phyloP scores from a whole-genome alignment of 2,113 vertebrate species.

The Oriolus oriolus region DNA sequence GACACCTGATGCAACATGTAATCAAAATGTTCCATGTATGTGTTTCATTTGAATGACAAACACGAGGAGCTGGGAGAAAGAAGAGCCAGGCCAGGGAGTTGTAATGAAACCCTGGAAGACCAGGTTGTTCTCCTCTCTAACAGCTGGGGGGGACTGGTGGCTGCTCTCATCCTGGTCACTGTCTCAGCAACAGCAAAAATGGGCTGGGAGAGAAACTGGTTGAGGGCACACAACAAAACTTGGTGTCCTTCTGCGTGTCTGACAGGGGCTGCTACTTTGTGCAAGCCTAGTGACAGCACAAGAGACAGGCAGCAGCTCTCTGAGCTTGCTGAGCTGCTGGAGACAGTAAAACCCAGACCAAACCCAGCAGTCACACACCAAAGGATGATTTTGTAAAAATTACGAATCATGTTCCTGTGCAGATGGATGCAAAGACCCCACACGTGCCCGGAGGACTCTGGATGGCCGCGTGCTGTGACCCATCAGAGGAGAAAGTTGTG shows the following conservation, averaged over 20 bases:
- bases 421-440: background rate
- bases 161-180: background rate
- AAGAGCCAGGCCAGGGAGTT: background rate
- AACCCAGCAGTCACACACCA: background rate
- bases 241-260: rapidly evolving
- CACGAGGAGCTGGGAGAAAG: background rate
- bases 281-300: background rate
- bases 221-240: background rate
- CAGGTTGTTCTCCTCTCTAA: rapidly evolving
- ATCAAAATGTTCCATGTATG: background rate
- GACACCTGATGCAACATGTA: background rate
- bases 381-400: background rate
- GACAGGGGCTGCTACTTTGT: background rate
- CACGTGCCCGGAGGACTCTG: background rate
- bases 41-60: background rate
- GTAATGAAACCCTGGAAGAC: background rate
- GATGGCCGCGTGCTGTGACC: background rate
- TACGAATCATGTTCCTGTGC: background rate
- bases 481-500: background rate
- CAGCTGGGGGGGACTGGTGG: background rate
- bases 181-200: background rate
- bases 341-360: background rate
- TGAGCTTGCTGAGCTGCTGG: background rate
- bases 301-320: background rate
- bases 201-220: background rate